A percentile compares a stretch with the other conserved stretches of the same genome.
phyloP scores from a whole-genome alignment of 35 echinoderm and acorn worm species.

The Lytechinus pictus region DNA sequence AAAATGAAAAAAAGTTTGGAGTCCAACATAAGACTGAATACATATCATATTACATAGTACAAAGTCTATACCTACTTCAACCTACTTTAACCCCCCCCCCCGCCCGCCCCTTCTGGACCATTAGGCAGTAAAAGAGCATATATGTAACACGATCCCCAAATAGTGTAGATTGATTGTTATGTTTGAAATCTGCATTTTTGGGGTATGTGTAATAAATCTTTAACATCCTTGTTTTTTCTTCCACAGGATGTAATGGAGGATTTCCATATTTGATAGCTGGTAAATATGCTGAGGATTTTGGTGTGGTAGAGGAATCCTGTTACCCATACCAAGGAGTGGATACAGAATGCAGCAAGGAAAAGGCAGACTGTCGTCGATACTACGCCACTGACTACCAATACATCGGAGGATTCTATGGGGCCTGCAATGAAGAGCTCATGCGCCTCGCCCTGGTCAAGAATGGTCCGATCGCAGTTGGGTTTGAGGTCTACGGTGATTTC shows the following conservation, averaged over 20 bases:
- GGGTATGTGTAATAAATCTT: too few relatives aligned
- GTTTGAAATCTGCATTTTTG: too few relatives aligned
- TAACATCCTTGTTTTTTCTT: not conserved
- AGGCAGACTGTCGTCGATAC: constrained; percentile 72
- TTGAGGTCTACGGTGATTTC: constrained; percentile 86
- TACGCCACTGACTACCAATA: constrained; percentile 92
- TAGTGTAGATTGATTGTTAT: too few relatives aligned
- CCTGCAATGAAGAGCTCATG: constrained; percentile 96
- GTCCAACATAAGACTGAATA: too few relatives aligned
- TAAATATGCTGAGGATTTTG: constrained; percentile 97
- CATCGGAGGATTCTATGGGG: constrained; percentile 93
- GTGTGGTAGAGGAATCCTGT: constrained; percentile 89
- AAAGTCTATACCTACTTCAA: too few relatives aligned
- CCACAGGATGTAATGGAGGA: constrained; percentile 87
- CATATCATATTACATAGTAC: too few relatives aligned
- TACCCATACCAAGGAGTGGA: constrained; percentile 76
- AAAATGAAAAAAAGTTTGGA: too few relatives aligned
- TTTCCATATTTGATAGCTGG: constrained; percentile 97
- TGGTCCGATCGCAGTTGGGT: constrained; percentile 80
- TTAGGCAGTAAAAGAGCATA: too few relatives aligned
- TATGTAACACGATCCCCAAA: not conserved
- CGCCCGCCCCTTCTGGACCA: too few relatives aligned
- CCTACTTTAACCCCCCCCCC: too few relatives aligned
- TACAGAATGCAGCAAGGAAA: constrained; percentile 53
- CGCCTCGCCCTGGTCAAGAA: constrained; percentile 83